Base-by-base conservation (phyloP, 2,888 invertebrate genomes). In the Pomacea canaliculata region DNA sequence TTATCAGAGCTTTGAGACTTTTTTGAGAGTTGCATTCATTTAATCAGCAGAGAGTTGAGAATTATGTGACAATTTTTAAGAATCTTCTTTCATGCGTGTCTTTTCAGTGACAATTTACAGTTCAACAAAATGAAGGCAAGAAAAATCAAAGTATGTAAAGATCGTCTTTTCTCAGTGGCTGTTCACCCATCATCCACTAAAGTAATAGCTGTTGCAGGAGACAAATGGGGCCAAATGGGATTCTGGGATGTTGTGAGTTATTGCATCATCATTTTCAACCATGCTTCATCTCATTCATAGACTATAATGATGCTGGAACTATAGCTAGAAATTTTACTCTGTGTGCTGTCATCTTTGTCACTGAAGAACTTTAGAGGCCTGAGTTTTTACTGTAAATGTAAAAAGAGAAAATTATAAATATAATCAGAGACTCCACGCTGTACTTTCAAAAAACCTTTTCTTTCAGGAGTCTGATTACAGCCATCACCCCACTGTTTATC, bases 141-240 rank as follows among this genome's bases (percentile, higher is more conserved):
- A 69, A 86, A 90, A 4, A 85, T 86, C 0, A 91, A 91, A 85
- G 89, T 91, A 16, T 85, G 88, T 0, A 85, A 85, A 9, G 79
- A 83, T n/a, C 83, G 91, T 56, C 88, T 91, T 27, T 90, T 90
- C 78, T 89, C 91, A 1, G 66, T 92, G 13, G 89, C 88, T 56
- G 75, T 91, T 70, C 91, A 91, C 83, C 91, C 91, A 0, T 81
- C 88, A 0, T 78, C 83, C 16, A 80, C 83, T 1, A 88, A 87
- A 72, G 78, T 90, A 1, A 77, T 92, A 56, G 81, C 90, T n/a
- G 84, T 87, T 59, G 89, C 88, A 27, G 91, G 92, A 19, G 90
- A 89, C 80, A 89, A 89, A 75, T 85, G 84, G 86, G 92, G 92
- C 7, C 81, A 86, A 70, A 75, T 92, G 37, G 90, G 89, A 51